Base-by-base conservation (phyloP, 2,113 vertebrate species). In the Oryzias celebensis region DNA sequence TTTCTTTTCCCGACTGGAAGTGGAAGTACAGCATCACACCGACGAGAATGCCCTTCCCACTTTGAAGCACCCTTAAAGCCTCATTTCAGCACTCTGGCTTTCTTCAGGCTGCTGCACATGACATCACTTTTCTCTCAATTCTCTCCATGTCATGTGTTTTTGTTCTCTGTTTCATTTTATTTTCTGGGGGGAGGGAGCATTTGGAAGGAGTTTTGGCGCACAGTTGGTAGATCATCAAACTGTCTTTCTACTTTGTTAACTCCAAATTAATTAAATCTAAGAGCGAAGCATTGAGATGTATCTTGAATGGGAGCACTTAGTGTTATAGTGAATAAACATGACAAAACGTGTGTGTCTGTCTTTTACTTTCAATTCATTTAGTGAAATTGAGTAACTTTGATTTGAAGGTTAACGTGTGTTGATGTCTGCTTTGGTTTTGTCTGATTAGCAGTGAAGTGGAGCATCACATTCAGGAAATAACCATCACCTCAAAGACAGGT, bases 291-390 rank as follows among this genome's bases (percentile, higher is more conserved):
- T 83, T 63, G 78, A 77, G 82, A 86, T 90, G 82, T 89, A 89
- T 87, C 91, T 86, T 90, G 89, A 91, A 90, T 86, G 81, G 89
- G 88, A 92, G 90, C 90, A 92, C 92, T 92, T 93, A 91, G 89
- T 90, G 89, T 92, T 87, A 89, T 89, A 90, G 88, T 92, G 83
- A 93, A 92, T 93, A 93, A 92, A 93, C 75, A 71, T 90, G 83
- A 87, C 80, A 90, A 90, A 87, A 83, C 58, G 41, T 7, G 2
- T 2, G 49, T 60, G 65, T n/a, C 20, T 66, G 57, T 78, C 42
- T 75, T 52, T 13, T 77, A 44, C 17, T 79, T 63, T 77, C 26
- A 13, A 18, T 55, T 7, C 16, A 23, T 17, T 48, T 2, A 20
- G n/a, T 7, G 20, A 36, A 36, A 36, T 3, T 36, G 36, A 12